Evolutionary conservation across 2,888 invertebrate species (phyloP), one percentile per base, ranked within the genome.

Genomic region (Andrena fulva): DNA sequence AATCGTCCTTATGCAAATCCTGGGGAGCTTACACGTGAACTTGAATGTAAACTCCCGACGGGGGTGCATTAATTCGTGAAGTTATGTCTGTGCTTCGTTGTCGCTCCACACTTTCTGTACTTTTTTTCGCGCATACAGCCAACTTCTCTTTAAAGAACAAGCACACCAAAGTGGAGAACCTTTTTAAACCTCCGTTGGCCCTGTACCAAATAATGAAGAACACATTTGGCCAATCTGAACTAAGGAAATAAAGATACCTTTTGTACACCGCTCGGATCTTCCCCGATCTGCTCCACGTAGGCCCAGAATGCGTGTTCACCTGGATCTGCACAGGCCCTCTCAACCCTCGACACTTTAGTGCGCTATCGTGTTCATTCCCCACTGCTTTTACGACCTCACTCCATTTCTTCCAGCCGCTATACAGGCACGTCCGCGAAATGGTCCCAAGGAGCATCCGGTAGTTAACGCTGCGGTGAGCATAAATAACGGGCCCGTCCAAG

Each of bases 1-100:
- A 79, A 86, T 85, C 77, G 79, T 75, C 80, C 75, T 81, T 79
- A 81, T 83, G 86, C 80, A 86, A 87, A 87, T 86, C 87, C 85
- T 56, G 2, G 16, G 31, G 16, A 66, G 80, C 77, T 81, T 81
- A 71, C 67, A 67, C 52, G 67, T 67, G 59, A 68, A 73, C 62
- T 67, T 77, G 24, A 59, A 60, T 70, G 69, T 70, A 74, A 74
- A 50, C 69, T 50, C 12, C 10, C 20, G 20, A 5, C 42, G 27
- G 20, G 8, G 54, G 54, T 20, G 64, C 73, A 81, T 77, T 77
- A 81, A 81, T 67, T 69, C 64, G 33, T 27, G 8, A 56, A 68
- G 10, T 10, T 50, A 35, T 29, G 12, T 50, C 5, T 12, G 42
- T 48, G 29, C 48, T 50, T 48, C 42, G 12, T 24, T 27, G 5